Conservation (phyloP, 1,140 invertebrate species). For the Philaenus spumarius region DNA sequence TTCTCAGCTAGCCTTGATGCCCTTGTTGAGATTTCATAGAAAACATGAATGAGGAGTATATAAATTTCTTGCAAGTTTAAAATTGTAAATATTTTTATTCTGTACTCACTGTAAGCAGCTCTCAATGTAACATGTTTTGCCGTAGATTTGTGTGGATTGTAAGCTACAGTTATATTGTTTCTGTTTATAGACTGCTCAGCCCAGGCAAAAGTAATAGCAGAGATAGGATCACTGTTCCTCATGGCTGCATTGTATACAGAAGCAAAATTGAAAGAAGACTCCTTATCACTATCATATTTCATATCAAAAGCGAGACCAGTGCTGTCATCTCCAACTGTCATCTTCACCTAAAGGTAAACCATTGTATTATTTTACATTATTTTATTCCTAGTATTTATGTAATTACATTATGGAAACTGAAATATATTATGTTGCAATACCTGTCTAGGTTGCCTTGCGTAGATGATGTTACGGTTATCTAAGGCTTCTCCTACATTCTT, state of each 20-base stretch:
- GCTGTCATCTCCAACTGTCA: constrained; percentile 27
- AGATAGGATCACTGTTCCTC: constrained; percentile 26
- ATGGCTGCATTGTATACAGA: constrained; percentile 24
- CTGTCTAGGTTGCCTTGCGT: constrained; percentile 33
- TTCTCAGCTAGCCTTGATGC: too few species aligned
- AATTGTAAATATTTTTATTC: not conserved
- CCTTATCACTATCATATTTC: constrained; percentile 42
- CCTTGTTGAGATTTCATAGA: not conserved
- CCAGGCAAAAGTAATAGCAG: constrained; percentile 25
- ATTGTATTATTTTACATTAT: not conserved
- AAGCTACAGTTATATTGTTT: constrained; percentile 23
- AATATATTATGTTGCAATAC: constrained; percentile 4
- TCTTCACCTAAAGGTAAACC: not conserved
- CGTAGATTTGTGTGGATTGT: constrained; percentile 28
- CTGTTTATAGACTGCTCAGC: constrained; percentile 20
- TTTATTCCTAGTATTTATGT: not conserved
- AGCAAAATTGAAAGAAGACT: constrained; percentile 31
- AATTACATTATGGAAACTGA: not conserved
- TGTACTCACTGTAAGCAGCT: constrained; percentile 14
- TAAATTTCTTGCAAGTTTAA: not conserved
- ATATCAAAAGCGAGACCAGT: constrained; percentile 43
- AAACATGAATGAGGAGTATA: not conserved
- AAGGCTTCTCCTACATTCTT: constrained; percentile 29
- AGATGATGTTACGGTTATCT: constrained; percentile 33
- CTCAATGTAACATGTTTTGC: constrained; percentile 27